Evolutionary conservation across 2,797 vertebrate species (phyloP), one percentile per base, ranked within the genome.

Genomic region (Lutjanus campechanus): DNA sequence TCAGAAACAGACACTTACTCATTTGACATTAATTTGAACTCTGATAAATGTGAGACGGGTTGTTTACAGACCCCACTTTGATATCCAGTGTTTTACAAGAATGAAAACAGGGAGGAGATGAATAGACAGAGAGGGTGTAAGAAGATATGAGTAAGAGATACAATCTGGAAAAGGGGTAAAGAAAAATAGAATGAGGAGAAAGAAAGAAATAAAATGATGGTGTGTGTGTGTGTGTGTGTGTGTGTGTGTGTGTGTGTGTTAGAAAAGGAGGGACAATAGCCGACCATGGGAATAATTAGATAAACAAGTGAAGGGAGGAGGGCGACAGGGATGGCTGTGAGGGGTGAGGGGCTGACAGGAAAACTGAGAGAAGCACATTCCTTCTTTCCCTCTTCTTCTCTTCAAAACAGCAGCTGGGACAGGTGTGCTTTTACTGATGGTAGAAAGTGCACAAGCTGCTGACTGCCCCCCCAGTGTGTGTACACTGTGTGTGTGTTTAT

Each of bases 381-480:
- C 91, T 91, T 62, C 76, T 76, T 79, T 80, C 69, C 74, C 72
- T 85, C 88, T 85, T 84, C 73, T 84, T 83, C 87, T 89, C 85
- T 91, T 92, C 87, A 94, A 92, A 95, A 95, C 94, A 95, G 90
- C 95, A 95, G 95, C 95, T 96, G 95, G 94, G 92, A 94, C 95
- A 95, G 96, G 95, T 96, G 95, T 90, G 89, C 75, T 90, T 95
- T 92, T 92, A 92, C 92, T 95, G 85, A 91, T 83, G 88, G 88
- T 59, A 88, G 79, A 91, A 91, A 90, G 89, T 84, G 77, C 79
- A 88, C 83, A 85, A 51, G 90, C 89, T 86, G 88, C 93, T 85
- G 73, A 84, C 87, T 86, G 76, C 81, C 84, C 91, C 89, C 79
- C 81, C 77, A 64, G 82, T 76, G 74, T 76, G 86, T 20, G 41